phyloP scores from a whole-genome alignment of 2,888 invertebrate genomes.

The Drosophila monieri region DNA sequence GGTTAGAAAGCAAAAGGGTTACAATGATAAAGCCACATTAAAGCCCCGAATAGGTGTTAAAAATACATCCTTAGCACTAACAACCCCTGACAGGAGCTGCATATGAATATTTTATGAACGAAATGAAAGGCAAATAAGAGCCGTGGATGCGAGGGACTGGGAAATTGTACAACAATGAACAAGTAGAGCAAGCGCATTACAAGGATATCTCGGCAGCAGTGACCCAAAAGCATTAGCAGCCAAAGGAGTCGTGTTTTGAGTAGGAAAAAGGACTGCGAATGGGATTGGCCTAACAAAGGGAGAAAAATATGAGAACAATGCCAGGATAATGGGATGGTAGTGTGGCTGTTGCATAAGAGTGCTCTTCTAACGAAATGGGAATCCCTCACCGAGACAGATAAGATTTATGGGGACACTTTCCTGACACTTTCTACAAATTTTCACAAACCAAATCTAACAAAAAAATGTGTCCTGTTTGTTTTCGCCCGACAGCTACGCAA shows the following conservation, averaged over 20 bases:
- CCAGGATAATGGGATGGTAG: conserved; percentile 42
- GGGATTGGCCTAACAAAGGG: conserved; percentile 39
- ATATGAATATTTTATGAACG: conserved; percentile 64
- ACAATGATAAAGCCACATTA: not conserved
- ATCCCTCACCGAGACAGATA: conserved; percentile 23
- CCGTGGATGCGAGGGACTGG: conserved; percentile 37
- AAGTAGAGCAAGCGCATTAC: conserved; percentile 71
- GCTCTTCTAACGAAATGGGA: conserved; percentile 56
- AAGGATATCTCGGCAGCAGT: conserved; percentile 64
- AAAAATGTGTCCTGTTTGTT: conserved; percentile 11
- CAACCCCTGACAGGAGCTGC: conserved; percentile 33
- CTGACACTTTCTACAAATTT: conserved; percentile 38
- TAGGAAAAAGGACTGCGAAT: conserved; percentile 10
- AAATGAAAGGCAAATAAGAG: conserved; percentile 71
- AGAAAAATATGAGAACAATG: conserved; percentile 29
- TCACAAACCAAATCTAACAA: conserved; percentile 58
- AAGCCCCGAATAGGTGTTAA: not conserved
- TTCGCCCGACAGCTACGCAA: conserved; percentile 60
- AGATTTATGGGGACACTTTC: conserved; percentile 38
- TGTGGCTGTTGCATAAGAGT: conserved; percentile 43
- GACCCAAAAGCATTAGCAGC: conserved; percentile 72
- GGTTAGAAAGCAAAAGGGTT: not conserved
- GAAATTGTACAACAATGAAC: conserved; percentile 73
- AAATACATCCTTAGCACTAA: conserved; percentile 6
- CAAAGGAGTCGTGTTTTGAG: conserved; percentile 23